phyloP scores from a whole-genome alignment of 2,888 invertebrate species.

The Tetanocera ferruginea region DNA sequence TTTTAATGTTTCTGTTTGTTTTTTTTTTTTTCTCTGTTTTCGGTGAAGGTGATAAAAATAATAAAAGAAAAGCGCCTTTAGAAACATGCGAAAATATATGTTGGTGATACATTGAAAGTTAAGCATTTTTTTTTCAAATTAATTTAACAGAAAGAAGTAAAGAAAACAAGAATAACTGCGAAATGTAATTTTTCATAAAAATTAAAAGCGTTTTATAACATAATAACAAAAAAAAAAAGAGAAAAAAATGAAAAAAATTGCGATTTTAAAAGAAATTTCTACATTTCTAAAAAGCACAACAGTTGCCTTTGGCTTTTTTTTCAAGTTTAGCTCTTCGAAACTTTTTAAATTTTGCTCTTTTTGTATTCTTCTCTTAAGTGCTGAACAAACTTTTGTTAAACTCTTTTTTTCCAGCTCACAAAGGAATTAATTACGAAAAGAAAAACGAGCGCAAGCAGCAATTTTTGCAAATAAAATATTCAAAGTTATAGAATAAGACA shows the following conservation, averaged over 20 bases:
- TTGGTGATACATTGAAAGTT: conserved; percentile 21
- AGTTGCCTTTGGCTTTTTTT: conserved; percentile 65
- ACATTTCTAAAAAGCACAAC: conserved; percentile 45
- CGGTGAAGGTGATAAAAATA: conserved; percentile 24
- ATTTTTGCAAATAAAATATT: conserved; percentile 16
- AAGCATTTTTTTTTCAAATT: not conserved
- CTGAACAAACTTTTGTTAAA: conserved; percentile 9
- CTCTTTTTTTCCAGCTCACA: conserved; percentile 10
- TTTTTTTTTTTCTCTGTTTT: not conserved
- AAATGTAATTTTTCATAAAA: not conserved
- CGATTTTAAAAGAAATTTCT: too few species aligned
- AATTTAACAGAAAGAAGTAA: not conserved
- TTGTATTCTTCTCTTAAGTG: conserved; percentile 21
- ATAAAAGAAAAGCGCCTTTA: conserved; percentile 39
- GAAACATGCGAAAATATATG: conserved; percentile 34
- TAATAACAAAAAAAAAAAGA: not conserved
- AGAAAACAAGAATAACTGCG: not conserved
- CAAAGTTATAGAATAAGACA: not conserved
- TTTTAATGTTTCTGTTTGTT: not conserved
- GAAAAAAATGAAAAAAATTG: not conserved
- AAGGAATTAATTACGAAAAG: conserved; percentile 8
- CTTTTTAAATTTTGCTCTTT: conserved; percentile 48
- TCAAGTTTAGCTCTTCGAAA: conserved; percentile 41
- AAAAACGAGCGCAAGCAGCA: conserved; percentile 38
- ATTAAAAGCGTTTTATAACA: not conserved